phyloP scores from a whole-genome alignment of 2,888 invertebrate species.

The Trachelus tabidus region DNA sequence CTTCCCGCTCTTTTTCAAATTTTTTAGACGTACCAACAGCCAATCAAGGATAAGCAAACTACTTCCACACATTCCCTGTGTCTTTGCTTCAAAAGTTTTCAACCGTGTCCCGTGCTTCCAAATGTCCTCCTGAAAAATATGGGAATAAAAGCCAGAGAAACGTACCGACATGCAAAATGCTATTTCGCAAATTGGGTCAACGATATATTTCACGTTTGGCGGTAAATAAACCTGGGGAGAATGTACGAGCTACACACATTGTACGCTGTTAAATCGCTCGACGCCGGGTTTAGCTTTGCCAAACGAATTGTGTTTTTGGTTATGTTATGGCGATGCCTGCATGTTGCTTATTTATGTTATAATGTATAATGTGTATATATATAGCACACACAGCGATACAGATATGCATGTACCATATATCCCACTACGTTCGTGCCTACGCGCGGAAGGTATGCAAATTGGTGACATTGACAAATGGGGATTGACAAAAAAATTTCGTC shows the following conservation, averaged over 20 bases:
- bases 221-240: conserved; percentile 3
- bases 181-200: not conserved
- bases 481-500: not conserved
- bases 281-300: not conserved
- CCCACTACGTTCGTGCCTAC: not conserved
- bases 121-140: not conserved
- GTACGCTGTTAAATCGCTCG: not conserved
- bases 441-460: not conserved
- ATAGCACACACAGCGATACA: not conserved
- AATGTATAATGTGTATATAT: not conserved
- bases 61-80: not conserved
- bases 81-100: not conserved
- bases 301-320: conserved; percentile 2
- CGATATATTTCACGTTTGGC: conserved; percentile 2
- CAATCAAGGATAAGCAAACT: not conserved
- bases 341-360: not conserved
- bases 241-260: not conserved
- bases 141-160: not conserved
- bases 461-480: not conserved
- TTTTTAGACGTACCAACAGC: no score
- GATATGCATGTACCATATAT: not conserved
- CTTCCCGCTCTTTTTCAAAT: no score
- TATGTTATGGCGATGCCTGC: not conserved
- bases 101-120: not conserved
- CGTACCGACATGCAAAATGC: not conserved